Base-by-base conservation (phyloP, 2,113 vertebrate genomes). In the Zingel zingel region DNA sequence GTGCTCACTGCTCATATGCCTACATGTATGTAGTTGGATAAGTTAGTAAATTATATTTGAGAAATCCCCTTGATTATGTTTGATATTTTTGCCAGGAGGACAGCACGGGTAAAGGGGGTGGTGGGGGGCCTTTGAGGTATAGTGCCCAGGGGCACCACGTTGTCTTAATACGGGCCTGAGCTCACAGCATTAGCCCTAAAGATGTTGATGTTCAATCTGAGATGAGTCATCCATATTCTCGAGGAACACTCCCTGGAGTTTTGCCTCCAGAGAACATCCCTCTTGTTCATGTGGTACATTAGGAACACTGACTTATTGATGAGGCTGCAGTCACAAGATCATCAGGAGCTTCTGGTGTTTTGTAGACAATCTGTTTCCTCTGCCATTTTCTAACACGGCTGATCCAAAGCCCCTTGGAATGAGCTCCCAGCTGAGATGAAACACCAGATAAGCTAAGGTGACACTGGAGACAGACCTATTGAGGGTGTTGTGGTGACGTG, bases 221-320 rank as follows among this genome's bases (percentile, higher is more conserved):
- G 51, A 83, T 83, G 86, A 89, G 76, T 86, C 91, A 87, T 77
- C 12, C 57, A 23, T 62, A 30, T 58, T 81, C 15, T 54, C 27
- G 3, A 57, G 59, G 69, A 43, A 72, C 56, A 58, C 68, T 74
- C 65, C 45, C 21, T 0, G 27, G 53, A 71, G 53, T 62, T 67
- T 50, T 54, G 30, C 45, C 79, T 59, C 68, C 14, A 27, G 79
- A 82, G 80, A 83, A 27, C 83, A 33, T 81, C 73, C 12, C 18
- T 79, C 27, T 21, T 58, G 75, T 65, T 77, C 70, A 72, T 66
- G 80, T 69, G 86, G 68, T 81, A 30, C 84, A 86, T 87, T 84
- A 83, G 62, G 39, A 90, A 93, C 88, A 87, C 86, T 89, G 82
- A 90, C 84, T 90, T 89, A 92, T 86, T 91, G 89, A 93, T 92